Evolutionary conservation across 2,888 invertebrate species (phyloP).

Genomic region (Troglohyphantes excavatus): DNA sequence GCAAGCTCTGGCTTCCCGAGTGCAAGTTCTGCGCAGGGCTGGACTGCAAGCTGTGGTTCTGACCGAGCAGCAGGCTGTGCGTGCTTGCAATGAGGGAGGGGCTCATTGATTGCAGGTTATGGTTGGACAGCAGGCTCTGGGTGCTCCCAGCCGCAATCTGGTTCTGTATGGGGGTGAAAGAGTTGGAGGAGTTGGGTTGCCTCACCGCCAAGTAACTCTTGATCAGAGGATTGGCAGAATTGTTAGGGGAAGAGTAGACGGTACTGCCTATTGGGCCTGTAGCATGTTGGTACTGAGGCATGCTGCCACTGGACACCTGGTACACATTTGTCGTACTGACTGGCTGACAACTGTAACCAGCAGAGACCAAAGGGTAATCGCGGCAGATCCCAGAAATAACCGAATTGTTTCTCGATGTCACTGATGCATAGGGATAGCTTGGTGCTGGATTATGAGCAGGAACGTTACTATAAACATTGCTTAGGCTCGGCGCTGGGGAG

Average conservation of each 20-base stretch:
- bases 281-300: slow-evolving; percentile 43
- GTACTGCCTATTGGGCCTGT: slow-evolving; percentile 20
- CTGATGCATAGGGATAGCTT: slow-evolving; percentile 34
- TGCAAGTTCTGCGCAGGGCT: background rate
- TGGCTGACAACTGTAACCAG: slow-evolving; percentile 72
- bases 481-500: background rate
- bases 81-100: slow-evolving; percentile 36
- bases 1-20: background rate
- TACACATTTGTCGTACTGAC: slow-evolving; percentile 60
- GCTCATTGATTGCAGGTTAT: slow-evolving; percentile 38
- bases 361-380: slow-evolving; percentile 58
- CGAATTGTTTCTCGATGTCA: background rate
- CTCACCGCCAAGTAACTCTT: slow-evolving; percentile 32
- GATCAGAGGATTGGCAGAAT: background rate
- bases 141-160: slow-evolving; percentile 36
- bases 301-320: slow-evolving; percentile 62
- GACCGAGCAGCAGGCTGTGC: slow-evolving; percentile 14
- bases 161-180: slow-evolving; percentile 67
- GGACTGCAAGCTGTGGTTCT: slow-evolving; percentile 13
- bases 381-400: slow-evolving; percentile 9
- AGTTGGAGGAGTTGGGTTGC: slow-evolving; percentile 35
- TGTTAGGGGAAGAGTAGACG: background rate
- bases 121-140: slow-evolving; percentile 39
- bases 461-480: background rate
- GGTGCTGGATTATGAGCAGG: background rate